Evolutionary conservation across 2,888 invertebrate genomes (phyloP).

Genomic region (Hanleya hanleyi): DNA sequence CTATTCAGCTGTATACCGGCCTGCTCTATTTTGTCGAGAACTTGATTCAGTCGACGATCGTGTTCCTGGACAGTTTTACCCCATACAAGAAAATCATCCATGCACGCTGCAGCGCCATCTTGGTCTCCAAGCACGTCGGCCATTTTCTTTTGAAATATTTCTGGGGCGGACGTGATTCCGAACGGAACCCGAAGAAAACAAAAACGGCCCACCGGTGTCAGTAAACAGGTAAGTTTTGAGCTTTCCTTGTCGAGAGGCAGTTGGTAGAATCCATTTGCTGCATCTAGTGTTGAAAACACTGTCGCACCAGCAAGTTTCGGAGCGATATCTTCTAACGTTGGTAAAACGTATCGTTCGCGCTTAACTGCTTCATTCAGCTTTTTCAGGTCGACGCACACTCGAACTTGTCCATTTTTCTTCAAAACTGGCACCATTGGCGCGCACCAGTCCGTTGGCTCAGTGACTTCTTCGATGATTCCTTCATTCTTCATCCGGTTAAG

Average conservation of each 20-base stretch:
- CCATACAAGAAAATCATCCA: no score
- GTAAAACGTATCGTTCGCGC: constrained; percentile 27
- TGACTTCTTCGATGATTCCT: constrained; percentile 34
- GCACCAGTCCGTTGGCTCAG: no score
- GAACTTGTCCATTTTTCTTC: constrained; percentile 29
- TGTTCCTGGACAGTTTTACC: no score
- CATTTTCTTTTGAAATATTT: constrained; percentile 7
- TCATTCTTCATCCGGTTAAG: constrained; percentile 28
- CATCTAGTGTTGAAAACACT: constrained; percentile 30
- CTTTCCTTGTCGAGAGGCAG: constrained; percentile 21
- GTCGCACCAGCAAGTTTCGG: constrained; percentile 24
- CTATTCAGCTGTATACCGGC: no score
- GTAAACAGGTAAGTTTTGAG: constrained; percentile 23
- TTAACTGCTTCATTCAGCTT: constrained; percentile 28
- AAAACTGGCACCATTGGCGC: constrained; percentile 37
- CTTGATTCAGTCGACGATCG: no score
- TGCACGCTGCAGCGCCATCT: no score
- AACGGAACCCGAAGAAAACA: constrained; percentile 12
- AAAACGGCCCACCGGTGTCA: constrained; percentile 30
- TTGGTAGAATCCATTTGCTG: constrained; percentile 29
- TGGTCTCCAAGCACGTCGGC: no score
- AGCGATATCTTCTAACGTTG: constrained; percentile 28
- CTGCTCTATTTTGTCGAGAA: no score
- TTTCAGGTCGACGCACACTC: constrained; percentile 35
- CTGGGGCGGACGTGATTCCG: neutral